phyloP scores from a whole-genome alignment of 1,140 invertebrate genomes.

The Colletes latitarsis region DNA sequence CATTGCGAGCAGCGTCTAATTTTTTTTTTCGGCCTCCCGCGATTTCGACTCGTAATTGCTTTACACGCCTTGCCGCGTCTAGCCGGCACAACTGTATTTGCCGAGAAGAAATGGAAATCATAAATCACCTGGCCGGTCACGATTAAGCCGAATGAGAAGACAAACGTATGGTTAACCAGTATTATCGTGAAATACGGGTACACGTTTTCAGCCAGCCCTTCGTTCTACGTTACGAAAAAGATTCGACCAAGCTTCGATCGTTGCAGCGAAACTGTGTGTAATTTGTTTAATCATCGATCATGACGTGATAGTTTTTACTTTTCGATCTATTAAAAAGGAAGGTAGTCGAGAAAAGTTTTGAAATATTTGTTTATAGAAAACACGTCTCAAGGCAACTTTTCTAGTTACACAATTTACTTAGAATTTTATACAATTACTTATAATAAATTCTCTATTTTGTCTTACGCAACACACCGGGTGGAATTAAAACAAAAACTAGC shows the following conservation, averaged over 20 bases:
- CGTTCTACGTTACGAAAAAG: conserved; percentile 21
- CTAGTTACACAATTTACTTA: too few relatives aligned
- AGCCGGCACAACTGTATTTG: conserved; percentile 47
- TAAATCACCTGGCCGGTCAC: conserved; percentile 67
- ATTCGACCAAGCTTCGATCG: neutral
- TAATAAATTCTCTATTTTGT: too few relatives aligned
- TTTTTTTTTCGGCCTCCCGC: conserved; percentile 49
- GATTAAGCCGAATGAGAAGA: conserved; percentile 68
- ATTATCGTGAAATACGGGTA: conserved; percentile 50
- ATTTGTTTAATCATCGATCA: too few relatives aligned
- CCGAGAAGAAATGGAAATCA: conserved; percentile 55
- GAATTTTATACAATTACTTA: too few relatives aligned
- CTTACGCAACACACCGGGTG: too few relatives aligned
- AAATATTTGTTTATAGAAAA: too few relatives aligned
- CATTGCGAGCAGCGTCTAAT: conserved; percentile 58
- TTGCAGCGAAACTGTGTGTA: neutral
- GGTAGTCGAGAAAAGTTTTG: too few relatives aligned
- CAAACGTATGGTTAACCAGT: conserved; percentile 72
- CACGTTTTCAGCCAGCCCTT: conserved; percentile 33
- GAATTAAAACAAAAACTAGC: too few relatives aligned
- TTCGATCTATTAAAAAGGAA: too few relatives aligned
- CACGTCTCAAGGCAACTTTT: too few relatives aligned
- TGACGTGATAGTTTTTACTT: too few relatives aligned
- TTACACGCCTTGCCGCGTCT: conserved; percentile 56
- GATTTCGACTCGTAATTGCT: conserved; percentile 54